Percentiles rank a stretch among this genome's conserved stretches.
These are phyloP conservation scores for Perizoma affinitatum DNA, from an alignment of 2,888 invertebrate genomes.

Conservation along the genomic window DNA sequence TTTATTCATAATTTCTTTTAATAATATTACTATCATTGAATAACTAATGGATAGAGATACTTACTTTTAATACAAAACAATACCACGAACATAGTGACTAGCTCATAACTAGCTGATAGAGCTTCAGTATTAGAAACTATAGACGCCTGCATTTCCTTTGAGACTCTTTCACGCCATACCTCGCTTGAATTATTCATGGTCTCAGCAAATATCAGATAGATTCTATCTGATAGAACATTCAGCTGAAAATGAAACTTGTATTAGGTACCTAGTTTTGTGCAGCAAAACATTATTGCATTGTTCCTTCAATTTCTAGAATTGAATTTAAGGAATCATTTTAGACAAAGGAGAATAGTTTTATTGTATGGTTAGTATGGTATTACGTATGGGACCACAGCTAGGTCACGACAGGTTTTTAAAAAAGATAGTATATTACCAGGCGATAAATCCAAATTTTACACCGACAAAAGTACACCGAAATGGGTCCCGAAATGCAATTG, in stretches of 20 bases:
- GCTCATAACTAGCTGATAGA: conserved; percentile 44
- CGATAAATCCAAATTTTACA: too few species aligned
- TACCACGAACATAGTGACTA: neutral
- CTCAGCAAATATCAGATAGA: conserved; percentile 68
- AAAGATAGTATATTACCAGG: too few species aligned
- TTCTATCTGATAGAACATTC: conserved; percentile 41
- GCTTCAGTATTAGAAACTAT: conserved; percentile 70
- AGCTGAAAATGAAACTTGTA: conserved; percentile 51
- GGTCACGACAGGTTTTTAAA: conserved; percentile 1
- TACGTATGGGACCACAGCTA: too few species aligned
- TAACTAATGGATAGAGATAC: too few species aligned
- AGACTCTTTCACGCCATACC: conserved; percentile 70
- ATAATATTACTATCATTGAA: too few species aligned
- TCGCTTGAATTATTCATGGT: conserved; percentile 74
- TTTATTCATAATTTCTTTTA: too few species aligned
- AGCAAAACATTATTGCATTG: conserved; percentile 3
- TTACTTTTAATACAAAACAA: too few species aligned
- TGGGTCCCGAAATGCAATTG: too few species aligned
- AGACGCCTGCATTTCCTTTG: conserved; percentile 73
- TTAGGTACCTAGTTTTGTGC: conserved; percentile 17
- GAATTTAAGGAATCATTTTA: too few species aligned
- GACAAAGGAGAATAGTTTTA: too few species aligned
- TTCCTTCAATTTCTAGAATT: neutral
- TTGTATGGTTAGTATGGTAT: too few species aligned
- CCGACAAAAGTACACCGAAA: too few species aligned